Percentiles rank a stretch among this genome's conserved stretches.
These are phyloP conservation scores for Unio pictorum DNA, from an alignment of 2,888 invertebrate genomes.

Conservation along the genomic window DNA sequence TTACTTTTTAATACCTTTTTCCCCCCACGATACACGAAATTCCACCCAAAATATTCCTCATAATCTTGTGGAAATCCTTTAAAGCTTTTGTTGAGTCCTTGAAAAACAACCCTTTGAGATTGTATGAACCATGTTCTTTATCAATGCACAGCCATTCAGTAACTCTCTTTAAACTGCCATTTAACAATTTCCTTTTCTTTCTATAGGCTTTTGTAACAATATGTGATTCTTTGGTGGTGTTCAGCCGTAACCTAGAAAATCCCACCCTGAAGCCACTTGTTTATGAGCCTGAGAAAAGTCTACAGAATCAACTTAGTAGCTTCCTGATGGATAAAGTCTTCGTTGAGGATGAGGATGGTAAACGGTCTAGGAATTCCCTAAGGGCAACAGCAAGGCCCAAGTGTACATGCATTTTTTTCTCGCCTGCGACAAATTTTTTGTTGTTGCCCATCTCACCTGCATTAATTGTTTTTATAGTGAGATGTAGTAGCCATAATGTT, in stretches of 20 bases:
- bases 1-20: no score
- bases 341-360: constrained; percentile 91
- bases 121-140: neutral
- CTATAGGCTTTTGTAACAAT: constrained; percentile 91
- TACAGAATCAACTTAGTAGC: constrained; percentile 87
- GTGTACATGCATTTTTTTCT: no score
- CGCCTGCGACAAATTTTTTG: no score
- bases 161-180: neutral
- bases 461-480: no score
- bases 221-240: constrained; percentile 94
- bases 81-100: no score
- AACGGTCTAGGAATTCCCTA: constrained; percentile 10
- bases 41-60: no score
- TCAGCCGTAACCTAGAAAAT: constrained; percentile 84
- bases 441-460: no score
- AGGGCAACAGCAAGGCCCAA: no score
- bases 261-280: constrained; percentile 76
- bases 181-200: constrained; percentile 5
- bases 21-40: no score
- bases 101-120: no score
- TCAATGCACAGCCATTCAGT: neutral
- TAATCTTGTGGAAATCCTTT: no score
- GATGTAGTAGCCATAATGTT: no score
- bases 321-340: constrained; percentile 96
- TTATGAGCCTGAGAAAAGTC: constrained; percentile 83